A percentile compares a stretch with the other conserved stretches of the same genome.
These are phyloP conservation scores for Hydroisotoma schaefferi DNA, from an alignment of 2,888 invertebrate genomes.

Conservation along the genomic window DNA sequence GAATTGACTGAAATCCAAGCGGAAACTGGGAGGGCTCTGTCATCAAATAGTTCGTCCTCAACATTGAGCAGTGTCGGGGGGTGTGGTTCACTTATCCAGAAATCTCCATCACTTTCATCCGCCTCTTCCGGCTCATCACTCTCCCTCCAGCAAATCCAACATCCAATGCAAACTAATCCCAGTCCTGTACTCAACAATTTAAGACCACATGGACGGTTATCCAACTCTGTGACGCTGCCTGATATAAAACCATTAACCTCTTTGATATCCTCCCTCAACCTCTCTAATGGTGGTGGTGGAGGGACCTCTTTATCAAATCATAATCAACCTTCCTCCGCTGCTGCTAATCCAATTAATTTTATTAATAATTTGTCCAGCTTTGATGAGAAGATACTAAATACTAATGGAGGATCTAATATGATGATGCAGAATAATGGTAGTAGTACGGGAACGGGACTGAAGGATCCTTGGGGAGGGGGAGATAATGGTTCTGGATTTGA, in stretches of 20 bases:
- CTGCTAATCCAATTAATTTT: constrained; percentile 38
- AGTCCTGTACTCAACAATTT: constrained; percentile 44
- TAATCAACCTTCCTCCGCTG: constrained; percentile 21
- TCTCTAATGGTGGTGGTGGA: constrained; percentile 26
- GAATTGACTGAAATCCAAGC: constrained; percentile 44
- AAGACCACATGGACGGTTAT: constrained; percentile 37
- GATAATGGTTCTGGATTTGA: constrained; percentile 30
- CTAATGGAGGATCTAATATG: constrained; percentile 12
- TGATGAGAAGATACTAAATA: constrained; percentile 19
- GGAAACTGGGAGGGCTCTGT: constrained; percentile 38
- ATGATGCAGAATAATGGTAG: constrained; percentile 18
- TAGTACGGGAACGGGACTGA: constrained; percentile 13
- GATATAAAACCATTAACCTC: constrained; percentile 53
- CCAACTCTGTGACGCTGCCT: constrained; percentile 48
- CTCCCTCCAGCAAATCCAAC: constrained; percentile 17
- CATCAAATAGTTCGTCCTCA: constrained; percentile 24
- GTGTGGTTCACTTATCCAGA: constrained; percentile 40
- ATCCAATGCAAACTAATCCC: constrained; percentile 37
- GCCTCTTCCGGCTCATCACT: constrained; percentile 40
- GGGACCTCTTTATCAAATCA: too few species aligned
- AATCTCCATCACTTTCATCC: constrained; percentile 46
- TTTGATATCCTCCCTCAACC: constrained; percentile 50
- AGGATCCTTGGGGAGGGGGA: constrained; percentile 35
- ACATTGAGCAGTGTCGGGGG: constrained; percentile 10
- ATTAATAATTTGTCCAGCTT: constrained; percentile 42